phyloP scores from a whole-genome alignment of 2,113 vertebrate genomes.

The Takifugu flavidus region DNA sequence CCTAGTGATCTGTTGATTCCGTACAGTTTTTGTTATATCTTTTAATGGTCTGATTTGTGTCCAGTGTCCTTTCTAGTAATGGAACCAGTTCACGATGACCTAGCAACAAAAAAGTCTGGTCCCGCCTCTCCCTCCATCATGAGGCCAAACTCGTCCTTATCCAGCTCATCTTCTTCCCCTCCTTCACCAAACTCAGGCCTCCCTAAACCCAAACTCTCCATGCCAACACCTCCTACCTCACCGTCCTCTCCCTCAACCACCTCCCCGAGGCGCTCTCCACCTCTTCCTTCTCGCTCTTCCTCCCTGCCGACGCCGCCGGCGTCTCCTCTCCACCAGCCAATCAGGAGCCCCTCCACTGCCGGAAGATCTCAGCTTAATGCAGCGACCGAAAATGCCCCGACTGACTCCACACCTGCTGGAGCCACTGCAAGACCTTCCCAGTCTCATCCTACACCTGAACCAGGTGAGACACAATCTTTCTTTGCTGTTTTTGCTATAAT shows the following conservation, averaged over 20 bases:
- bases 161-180: conserved; percentile 15
- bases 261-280: conserved; percentile 19
- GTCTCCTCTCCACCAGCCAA: conserved; percentile 42
- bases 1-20: neutral
- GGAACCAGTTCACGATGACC: conserved; percentile 43
- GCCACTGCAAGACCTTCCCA: conserved; percentile 15
- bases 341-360: conserved; percentile 54
- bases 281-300: conserved; percentile 41
- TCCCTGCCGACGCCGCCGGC: conserved; percentile 43
- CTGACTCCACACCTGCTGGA: conserved; percentile 17
- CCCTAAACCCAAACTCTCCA: conserved; percentile 33
- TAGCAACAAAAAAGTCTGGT: conserved; percentile 16
- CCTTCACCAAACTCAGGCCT: conserved; percentile 10
- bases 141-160: conserved; percentile 22
- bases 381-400: conserved; percentile 15
- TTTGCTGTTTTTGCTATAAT: too few relatives aligned
- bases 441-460: conserved; percentile 38
- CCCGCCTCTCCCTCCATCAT: conserved; percentile 23
- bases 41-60: neutral
- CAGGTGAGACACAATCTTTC: conserved; percentile 45
- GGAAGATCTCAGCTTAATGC: conserved; percentile 73
- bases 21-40: neutral
- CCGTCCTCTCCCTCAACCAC: conserved; percentile 27
- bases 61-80: conserved; percentile 52
- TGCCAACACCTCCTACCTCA: conserved; percentile 34